Percentiles rank a stretch among this genome's conserved stretches.
Conservation (phyloP, 1,140 invertebrate genomes). For the Aphis craccivora region DNA sequence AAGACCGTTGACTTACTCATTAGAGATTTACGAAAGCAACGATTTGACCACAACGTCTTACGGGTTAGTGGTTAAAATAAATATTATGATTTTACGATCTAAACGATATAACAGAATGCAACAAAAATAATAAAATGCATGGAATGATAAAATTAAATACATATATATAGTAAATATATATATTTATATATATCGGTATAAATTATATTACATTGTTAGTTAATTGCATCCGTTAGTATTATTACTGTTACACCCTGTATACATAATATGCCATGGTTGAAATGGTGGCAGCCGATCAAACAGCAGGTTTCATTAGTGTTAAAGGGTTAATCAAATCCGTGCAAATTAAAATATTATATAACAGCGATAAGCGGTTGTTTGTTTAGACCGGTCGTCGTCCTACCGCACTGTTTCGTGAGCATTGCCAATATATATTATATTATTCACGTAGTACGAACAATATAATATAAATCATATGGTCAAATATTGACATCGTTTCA, state of each 20-base stretch:
- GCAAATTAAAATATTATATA: neutral
- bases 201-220: neutral
- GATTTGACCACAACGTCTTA: neutral
- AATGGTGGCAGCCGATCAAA: neutral
- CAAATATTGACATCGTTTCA: neutral
- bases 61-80: neutral
- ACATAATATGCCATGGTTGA: neutral
- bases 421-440: neutral
- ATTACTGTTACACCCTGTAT: neutral
- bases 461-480: neutral
- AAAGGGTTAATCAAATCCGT: neutral
- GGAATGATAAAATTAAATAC: neutral
- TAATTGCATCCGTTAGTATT: neutral
- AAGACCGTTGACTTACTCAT: conserved; percentile 7
- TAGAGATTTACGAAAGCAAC: conserved; percentile 34
- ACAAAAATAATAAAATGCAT: neutral
- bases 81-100: neutral
- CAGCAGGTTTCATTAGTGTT: neutral
- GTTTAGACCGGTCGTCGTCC: neutral
- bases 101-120: neutral
- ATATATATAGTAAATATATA: neutral
- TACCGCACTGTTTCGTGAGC: neutral
- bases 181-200: neutral
- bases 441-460: neutral
- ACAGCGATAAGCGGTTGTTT: neutral